phyloP scores from a whole-genome alignment of 2,113 vertebrate genomes.

The Cyanocitta stelleri region DNA sequence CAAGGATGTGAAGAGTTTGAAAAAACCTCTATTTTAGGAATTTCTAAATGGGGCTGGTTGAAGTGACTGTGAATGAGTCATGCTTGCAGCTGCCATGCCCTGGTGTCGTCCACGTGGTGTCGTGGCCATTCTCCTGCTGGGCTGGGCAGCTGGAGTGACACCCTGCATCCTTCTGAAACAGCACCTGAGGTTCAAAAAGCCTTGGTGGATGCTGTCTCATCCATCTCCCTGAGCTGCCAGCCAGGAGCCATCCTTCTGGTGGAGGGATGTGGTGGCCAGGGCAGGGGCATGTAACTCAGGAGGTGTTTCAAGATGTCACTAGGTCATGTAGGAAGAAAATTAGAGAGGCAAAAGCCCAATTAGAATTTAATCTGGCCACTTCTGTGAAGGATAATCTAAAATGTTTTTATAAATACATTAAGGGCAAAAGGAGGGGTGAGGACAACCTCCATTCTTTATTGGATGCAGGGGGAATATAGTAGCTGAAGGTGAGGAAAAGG shows the following conservation, averaged over 20 bases:
- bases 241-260: not conserved
- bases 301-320: not conserved
- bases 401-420: not conserved
- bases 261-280: not conserved
- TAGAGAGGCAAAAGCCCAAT: not conserved
- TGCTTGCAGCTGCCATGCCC: not conserved
- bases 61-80: not conserved
- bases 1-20: not conserved
- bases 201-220: not conserved
- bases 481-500: not conserved
- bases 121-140: not conserved
- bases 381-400: not conserved
- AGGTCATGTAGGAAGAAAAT: not conserved
- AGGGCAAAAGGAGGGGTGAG: not conserved
- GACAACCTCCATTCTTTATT: not conserved
- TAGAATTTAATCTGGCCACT: not conserved
- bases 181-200: not conserved
- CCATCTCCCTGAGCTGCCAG: not conserved
- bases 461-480: fast-evolving
- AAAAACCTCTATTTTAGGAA: not conserved
- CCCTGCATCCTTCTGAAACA: not conserved
- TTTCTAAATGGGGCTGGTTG: not conserved
- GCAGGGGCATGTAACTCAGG: not conserved
- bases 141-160: not conserved
- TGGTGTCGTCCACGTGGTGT: not conserved